Conservation (phyloP, 2,113 vertebrate genomes). For the Pachyramphus minor region DNA sequence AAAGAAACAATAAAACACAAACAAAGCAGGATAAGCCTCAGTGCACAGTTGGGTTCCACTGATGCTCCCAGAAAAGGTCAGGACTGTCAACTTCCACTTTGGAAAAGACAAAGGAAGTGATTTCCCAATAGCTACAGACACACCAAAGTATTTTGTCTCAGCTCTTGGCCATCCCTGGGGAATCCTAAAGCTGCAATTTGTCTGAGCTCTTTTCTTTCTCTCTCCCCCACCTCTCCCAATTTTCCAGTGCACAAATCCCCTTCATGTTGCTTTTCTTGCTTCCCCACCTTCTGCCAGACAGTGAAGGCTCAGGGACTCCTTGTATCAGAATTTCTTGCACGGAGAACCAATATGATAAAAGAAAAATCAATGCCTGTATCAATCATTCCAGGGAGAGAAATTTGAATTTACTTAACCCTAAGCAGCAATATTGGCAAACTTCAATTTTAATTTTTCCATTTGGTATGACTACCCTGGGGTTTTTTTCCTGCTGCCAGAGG, state of each 20-base stretch:
- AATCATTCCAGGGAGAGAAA: background rate
- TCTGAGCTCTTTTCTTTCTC: background rate
- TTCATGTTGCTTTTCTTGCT: background rate
- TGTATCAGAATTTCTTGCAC: background rate
- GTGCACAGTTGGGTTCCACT: background rate
- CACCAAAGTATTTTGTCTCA: background rate
- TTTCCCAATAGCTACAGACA: background rate
- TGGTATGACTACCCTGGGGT: background rate
- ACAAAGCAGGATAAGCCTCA: background rate
- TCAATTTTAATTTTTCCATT: background rate
- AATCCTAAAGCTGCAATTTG: background rate
- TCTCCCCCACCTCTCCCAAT: background rate
- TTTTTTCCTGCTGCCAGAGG: background rate
- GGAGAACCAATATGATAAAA: background rate
- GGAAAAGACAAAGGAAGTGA: background rate
- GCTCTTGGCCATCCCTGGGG: background rate
- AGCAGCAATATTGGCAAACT: background rate
- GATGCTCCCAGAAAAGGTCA: background rate
- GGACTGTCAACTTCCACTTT: background rate
- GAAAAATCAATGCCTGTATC: background rate
- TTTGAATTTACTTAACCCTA: background rate
- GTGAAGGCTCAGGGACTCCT: background rate
- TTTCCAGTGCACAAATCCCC: background rate
- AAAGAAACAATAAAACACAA: background rate
- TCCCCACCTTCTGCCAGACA: background rate